Evolutionary conservation across 2,888 invertebrate species (phyloP).

Genomic region (Luperina nickerlii): DNA sequence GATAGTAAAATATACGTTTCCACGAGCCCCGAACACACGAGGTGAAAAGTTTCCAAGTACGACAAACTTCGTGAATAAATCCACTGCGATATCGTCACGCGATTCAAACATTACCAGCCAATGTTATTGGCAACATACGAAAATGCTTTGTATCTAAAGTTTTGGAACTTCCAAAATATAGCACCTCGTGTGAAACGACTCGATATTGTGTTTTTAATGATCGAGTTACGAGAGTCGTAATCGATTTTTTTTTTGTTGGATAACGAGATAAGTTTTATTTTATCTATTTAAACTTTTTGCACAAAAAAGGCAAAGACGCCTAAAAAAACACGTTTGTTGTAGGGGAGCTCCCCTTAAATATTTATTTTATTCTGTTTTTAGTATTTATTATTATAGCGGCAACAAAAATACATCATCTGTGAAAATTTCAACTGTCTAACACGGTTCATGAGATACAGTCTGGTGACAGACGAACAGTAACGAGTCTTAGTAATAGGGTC

Average conservation of each 20-base stretch:
- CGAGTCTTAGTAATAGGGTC: no score
- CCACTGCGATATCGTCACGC: slow-evolving; percentile 58
- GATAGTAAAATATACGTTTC: slow-evolving; percentile 49
- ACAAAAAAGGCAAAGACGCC: no score
- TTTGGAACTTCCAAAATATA: slow-evolving; percentile 47
- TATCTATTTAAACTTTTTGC: no score
- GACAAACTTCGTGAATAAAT: slow-evolving; percentile 51
- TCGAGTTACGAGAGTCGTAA: slow-evolving; percentile 22
- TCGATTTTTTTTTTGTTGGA: slow-evolving; percentile 37
- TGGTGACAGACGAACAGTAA: no score
- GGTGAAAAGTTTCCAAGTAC: slow-evolving; percentile 58
- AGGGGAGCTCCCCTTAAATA: no score
- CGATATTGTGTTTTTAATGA: slow-evolving; percentile 45
- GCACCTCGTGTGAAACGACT: slow-evolving; percentile 46
- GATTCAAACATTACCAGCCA: slow-evolving; percentile 59
- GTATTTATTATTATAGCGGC: no score
- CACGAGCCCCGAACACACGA: slow-evolving; percentile 48
- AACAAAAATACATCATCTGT: no score
- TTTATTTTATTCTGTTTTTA: no score
- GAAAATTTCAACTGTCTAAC: no score
- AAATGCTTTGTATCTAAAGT: slow-evolving; percentile 54
- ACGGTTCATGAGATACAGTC: no score
- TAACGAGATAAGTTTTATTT: slow-evolving; percentile 37
- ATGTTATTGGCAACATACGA: slow-evolving; percentile 57
- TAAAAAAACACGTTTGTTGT: no score